Base-by-base conservation (phyloP, 1,140 invertebrate genomes). In the Sinella curviseta region DNA sequence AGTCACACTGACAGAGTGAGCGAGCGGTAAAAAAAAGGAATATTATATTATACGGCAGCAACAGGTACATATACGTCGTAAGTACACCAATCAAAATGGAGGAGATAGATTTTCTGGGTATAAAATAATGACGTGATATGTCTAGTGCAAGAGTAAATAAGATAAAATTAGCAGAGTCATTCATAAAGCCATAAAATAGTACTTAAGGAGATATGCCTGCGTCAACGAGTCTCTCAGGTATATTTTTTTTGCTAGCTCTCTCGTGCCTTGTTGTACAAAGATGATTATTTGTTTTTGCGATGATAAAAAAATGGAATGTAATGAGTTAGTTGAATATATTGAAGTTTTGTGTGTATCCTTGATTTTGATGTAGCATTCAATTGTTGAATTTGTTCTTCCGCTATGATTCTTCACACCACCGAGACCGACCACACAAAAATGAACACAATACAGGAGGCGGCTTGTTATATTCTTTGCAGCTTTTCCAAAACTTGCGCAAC, bases 161-260 rank as follows among this genome's bases (percentile, higher is more conserved):
- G 3, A 26, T 60, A 60, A 60, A 60, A 60, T 60, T 60, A 60
- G 57, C 57, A 26, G 57, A 60, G 57, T 60, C 57, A 60, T 60
- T 60, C 57, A 60, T 17, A 60, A 60, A 60, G 57, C 24, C 24
- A 60, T 60, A 60, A 60, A 26, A 17, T 12, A 60, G 14, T 60
- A 16, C 57, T 60, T 14, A 60, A 26, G 24, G 24, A 3, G 4
- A 26, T 3, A n/a, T 60, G 24, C 12, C 3, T 17, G 24, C 24
- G 57, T 60, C 24, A n/a, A n/a, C n/a, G n/a, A n/a, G n/a, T n/a
- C n/a, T n/a, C n/a, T n/a, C n/a, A n/a, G n/a, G n/a, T n/a, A n/a
- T n/a, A n/a, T n/a, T n/a, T 60, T 14, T 60, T 26, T n/a, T 60
- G 14, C 57, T 14, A 60, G 8, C 3, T n/a, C 4, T 3, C 57